Conservation (phyloP, 2,888 invertebrate species). For the Torymus texanus region DNA sequence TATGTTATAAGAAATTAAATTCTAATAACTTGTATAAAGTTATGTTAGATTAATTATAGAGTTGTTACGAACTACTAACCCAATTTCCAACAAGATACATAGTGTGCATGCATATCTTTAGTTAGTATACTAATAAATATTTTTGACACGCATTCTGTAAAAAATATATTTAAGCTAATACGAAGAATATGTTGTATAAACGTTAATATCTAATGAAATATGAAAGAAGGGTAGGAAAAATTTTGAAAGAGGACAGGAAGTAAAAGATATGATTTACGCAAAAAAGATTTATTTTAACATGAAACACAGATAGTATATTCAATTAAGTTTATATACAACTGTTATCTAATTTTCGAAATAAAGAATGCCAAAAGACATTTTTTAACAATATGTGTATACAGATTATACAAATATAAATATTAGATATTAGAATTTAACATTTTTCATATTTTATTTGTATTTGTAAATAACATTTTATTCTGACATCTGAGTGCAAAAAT, state of each 20-base stretch:
- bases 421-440: slow-evolving; percentile 1
- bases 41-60: too few species aligned
- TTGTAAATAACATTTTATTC: not conserved
- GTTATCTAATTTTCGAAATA: slow-evolving; percentile 18
- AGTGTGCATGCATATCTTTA: too few species aligned
- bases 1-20: too few species aligned
- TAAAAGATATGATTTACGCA: slow-evolving; percentile 66
- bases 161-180: not conserved
- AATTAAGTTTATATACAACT: slow-evolving; percentile 58
- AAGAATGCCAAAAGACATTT: slow-evolving; percentile 28
- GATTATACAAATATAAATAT: slow-evolving; percentile 29
- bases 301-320: slow-evolving; percentile 62
- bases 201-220: not conserved
- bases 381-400: slow-evolving; percentile 42
- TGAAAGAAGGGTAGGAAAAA: slow-evolving; percentile 29
- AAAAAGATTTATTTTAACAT: slow-evolving; percentile 70
- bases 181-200: not conserved
- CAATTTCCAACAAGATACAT: too few species aligned
- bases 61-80: too few species aligned
- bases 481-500: slow-evolving; percentile 23
- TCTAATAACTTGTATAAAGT: too few species aligned
- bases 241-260: slow-evolving; percentile 61
- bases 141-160: not conserved
- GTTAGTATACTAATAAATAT: not conserved
- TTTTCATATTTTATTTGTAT: too few species aligned